Conservation (phyloP, 2,888 invertebrate genomes). For the Therioaphis trifolii region DNA sequence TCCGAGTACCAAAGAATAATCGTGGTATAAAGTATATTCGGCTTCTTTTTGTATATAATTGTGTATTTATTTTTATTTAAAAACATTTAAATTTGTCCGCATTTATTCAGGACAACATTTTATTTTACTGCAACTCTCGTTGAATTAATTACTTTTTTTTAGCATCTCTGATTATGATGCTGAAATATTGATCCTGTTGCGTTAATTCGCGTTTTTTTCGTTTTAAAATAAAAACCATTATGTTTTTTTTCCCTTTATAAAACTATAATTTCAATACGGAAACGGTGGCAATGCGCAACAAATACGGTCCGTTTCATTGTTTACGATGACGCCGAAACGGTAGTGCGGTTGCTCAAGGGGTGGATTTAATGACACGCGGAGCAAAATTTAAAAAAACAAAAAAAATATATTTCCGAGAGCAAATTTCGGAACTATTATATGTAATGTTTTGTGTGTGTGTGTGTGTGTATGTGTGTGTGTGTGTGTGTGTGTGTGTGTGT, state of each 20-base stretch:
- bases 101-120: too few species aligned
- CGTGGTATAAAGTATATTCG: too few species aligned
- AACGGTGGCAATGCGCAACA: background rate
- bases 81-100: too few species aligned
- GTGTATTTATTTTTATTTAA: too few species aligned
- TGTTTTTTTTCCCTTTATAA: background rate
- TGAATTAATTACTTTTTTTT: too few species aligned
- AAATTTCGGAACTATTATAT: constrained; percentile 5
- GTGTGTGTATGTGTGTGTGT: background rate
- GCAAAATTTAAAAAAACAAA: background rate
- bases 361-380: constrained; percentile 7
- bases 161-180: background rate
- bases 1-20: too few species aligned
- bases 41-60: too few species aligned
- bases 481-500: background rate
- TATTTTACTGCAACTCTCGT: too few species aligned
- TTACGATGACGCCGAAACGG: background rate
- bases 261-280: background rate
- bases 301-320: background rate
- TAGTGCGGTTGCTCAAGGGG: background rate
- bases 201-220: background rate
- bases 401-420: background rate
- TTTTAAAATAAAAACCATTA: background rate
- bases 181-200: constrained; percentile 27
- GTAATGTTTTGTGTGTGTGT: background rate